phyloP scores from a whole-genome alignment of 2,888 invertebrate genomes.

The Iselma pallidipennis region DNA sequence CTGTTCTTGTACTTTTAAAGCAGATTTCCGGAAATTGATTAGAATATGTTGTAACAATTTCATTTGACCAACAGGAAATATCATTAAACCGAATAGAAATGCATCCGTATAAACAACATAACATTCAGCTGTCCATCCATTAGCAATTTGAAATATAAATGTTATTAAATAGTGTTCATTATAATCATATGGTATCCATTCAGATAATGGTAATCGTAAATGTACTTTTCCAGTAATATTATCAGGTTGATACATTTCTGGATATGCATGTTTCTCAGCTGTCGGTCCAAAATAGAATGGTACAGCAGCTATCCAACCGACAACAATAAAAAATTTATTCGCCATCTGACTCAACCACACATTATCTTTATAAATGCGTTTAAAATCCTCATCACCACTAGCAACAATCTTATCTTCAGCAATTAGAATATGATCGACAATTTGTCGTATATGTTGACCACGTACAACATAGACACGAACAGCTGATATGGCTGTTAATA shows the following conservation, averaged over 20 bases:
- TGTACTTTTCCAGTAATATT: constrained; percentile 5
- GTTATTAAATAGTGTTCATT: background rate
- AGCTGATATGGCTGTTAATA: constrained; percentile 2
- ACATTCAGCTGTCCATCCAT: constrained; percentile 1
- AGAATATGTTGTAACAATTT: constrained; percentile 12
- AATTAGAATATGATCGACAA: background rate
- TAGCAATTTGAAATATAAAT: background rate
- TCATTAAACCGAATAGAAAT: constrained; percentile 13
- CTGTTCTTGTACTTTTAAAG: background rate
- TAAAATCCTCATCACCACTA: background rate
- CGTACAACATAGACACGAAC: background rate
- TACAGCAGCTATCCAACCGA: constrained; percentile 1
- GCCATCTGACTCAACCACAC: constrained; percentile 3
- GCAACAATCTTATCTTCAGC: constrained; percentile 2
- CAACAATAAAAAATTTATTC: constrained; percentile 6
- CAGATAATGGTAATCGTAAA: background rate
- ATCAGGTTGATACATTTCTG: constrained; percentile 1
- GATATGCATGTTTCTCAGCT: constrained; percentile 2
- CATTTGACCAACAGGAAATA: constrained; percentile 15
- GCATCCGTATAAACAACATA: constrained; percentile 12
- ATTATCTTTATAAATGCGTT: background rate
- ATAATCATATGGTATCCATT: background rate
- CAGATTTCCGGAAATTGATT: constrained; percentile 2
- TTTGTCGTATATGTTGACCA: background rate
- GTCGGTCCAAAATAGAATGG: constrained; percentile 7